Evolutionary conservation across 2,888 invertebrate genomes (phyloP).

Genomic region (Allophyes oxyacanthae): DNA sequence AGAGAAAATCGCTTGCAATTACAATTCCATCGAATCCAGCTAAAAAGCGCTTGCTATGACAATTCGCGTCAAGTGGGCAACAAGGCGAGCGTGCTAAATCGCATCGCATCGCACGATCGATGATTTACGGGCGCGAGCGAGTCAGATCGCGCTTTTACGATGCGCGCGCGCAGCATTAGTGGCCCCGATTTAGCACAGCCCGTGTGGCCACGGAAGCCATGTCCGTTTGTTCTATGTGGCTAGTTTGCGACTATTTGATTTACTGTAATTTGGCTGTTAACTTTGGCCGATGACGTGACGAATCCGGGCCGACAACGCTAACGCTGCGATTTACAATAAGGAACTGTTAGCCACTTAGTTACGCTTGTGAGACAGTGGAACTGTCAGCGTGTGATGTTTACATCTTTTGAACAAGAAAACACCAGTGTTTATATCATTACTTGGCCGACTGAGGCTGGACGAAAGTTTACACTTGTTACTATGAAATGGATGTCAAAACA

Average conservation of each 20-base stretch:
- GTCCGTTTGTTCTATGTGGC: conserved; percentile 64
- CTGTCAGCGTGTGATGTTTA: conserved; percentile 53
- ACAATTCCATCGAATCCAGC: conserved; percentile 19
- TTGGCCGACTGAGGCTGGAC: conserved; percentile 17
- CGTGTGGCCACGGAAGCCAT: conserved; percentile 75
- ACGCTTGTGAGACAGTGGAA: conserved; percentile 44
- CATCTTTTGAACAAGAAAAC: conserved; percentile 46
- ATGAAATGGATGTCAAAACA: conserved; percentile 24
- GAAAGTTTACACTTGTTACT: conserved; percentile 23
- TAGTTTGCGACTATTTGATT: conserved; percentile 72
- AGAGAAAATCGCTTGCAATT: not conserved
- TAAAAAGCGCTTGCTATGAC: conserved; percentile 42
- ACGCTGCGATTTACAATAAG: conserved; percentile 57
- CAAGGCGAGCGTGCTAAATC: conserved; percentile 71
- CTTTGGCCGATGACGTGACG: conserved; percentile 56
- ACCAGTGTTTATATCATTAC: conserved; percentile 47
- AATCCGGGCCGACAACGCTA: conserved; percentile 48
- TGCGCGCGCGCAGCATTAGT: conserved; percentile 56
- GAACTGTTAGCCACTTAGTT: conserved; percentile 50
- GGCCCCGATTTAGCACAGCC: conserved; percentile 73
- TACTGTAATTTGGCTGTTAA: conserved; percentile 72
- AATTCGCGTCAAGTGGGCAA: conserved; percentile 39
- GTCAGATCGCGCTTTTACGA: conserved; percentile 80
- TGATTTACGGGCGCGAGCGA: conserved; percentile 80
- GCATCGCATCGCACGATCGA: conserved; percentile 80